Base-by-base conservation (phyloP, 2,113 vertebrate species). In the Pseudopipra pipra region DNA sequence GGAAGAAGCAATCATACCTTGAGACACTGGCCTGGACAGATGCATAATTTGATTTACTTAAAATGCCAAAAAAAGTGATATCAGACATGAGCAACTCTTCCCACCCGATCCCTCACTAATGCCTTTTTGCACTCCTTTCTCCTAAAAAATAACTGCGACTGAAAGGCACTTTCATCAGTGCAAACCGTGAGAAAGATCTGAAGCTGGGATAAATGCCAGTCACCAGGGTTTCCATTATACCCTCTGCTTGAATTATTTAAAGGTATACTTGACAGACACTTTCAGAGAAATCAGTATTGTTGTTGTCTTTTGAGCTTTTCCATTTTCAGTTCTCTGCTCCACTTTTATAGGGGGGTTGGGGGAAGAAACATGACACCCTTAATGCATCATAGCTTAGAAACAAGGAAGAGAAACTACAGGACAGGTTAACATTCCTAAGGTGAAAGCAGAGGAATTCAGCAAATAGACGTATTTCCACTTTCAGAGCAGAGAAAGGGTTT, bases 121-220 rank as follows among this genome's bases (percentile, higher is more conserved):
- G 8, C 51, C 14, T 75, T 84, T 41, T 6, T 0, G 0, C 3
- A 1, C 27, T 35, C 52, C n/a, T 11, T 77, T 67, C 43, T 89
- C 27, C 52, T 67, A 23, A 41, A 28, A 90, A 90, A 35, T 6
- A 74, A 70, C 23, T 3, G 24, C 13, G n/a, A 12, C n/a, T 78
- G 86, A 88, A 74, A 90, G 56, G 61, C 22, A 55, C 59, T 80
- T 77, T 22, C 30, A 65, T 37, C 35, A 55, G 33, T 2, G 19
- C 72, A 56, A 70, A 89, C 72, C 2, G 5, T 90, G 96, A 93
- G 93, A 95, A 93, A 90, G 79, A 92, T 71, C 51, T 81, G 73
- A 74, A 59, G 46, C 55, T 52, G 28, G 65, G 63, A 66, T 76
- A 86, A 86, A 35, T 54, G 51, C 28, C 70, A 39, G 51, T 71